Conservation (phyloP, 2,797 vertebrate genomes). For the Melanotaenia pygmaea region DNA sequence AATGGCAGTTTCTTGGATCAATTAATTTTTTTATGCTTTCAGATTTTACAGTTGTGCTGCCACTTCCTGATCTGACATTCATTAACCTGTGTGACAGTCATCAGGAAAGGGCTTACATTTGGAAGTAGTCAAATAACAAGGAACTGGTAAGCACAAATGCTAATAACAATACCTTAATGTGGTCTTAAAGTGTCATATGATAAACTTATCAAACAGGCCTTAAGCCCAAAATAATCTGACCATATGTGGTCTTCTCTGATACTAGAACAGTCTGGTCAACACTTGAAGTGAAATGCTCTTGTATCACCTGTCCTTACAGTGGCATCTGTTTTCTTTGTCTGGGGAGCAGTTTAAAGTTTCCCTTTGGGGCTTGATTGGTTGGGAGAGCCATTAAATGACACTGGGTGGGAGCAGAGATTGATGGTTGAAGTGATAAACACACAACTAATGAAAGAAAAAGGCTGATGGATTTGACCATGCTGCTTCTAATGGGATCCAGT, state of each 20-base stretch:
- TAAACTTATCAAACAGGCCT: conserved; percentile 10
- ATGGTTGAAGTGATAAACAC: conserved; percentile 69
- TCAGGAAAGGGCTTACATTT: background rate
- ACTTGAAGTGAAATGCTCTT: conserved; percentile 49
- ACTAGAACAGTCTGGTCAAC: conserved; percentile 48
- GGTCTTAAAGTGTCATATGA: background rate
- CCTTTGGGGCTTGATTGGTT: conserved; percentile 57
- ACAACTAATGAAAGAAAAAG: conserved; percentile 73
- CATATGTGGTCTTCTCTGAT: conserved; percentile 47
- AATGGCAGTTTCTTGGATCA: background rate
- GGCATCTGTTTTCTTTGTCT: conserved; percentile 50
- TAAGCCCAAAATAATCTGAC: conserved; percentile 22
- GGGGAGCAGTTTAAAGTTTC: conserved; percentile 52
- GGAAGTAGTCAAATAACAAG: conserved; percentile 1
- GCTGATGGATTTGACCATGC: conserved; percentile 62
- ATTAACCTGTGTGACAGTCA: conserved; percentile 52
- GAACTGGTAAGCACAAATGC: background rate
- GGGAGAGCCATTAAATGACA: conserved; percentile 56
- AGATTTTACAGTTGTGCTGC: conserved; percentile 12
- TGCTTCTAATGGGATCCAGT: conserved; percentile 57
- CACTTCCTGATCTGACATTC: conserved; percentile 36
- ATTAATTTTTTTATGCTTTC: conserved; percentile 9
- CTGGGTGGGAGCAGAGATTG: conserved; percentile 55
- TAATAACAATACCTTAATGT: background rate
- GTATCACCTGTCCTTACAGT: conserved; percentile 28